Percentiles rank a stretch among this genome's conserved stretches.
These are phyloP conservation scores for Gambelia wislizenii DNA, from an alignment of 2,797 vertebrate species.

Conservation along the genomic window DNA sequence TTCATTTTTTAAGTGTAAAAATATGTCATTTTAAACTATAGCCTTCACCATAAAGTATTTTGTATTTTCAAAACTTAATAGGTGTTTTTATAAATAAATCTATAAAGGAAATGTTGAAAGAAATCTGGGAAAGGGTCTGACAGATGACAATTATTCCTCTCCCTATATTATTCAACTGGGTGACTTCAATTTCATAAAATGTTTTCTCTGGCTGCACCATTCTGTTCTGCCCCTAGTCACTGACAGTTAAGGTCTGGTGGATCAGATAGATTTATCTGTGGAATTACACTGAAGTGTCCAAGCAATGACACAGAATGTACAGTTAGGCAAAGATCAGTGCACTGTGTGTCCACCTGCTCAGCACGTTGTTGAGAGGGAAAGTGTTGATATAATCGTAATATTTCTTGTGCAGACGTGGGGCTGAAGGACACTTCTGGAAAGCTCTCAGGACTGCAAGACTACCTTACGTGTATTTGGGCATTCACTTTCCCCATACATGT, in stretches of 20 bases:
- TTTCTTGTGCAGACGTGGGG: not conserved
- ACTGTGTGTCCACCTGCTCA: not conserved
- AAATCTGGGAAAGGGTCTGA: not conserved
- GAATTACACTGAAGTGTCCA: not conserved
- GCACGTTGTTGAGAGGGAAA: not conserved
- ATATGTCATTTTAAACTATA: not conserved
- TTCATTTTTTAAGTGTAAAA: not conserved
- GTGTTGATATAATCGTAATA: not conserved
- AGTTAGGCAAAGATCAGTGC: not conserved
- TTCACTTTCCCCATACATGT: too few relatives aligned
- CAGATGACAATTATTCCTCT: not conserved
- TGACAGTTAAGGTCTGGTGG: not conserved
- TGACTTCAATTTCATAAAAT: not conserved
- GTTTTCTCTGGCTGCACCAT: not conserved
- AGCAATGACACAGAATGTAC: not conserved
- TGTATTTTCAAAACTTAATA: not conserved
- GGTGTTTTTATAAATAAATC: too few relatives aligned
- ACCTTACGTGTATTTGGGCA: not conserved
- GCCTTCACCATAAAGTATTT: not conserved
- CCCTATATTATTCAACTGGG: not conserved
- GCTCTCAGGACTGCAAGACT: not conserved
- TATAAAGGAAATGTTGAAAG: too few relatives aligned
- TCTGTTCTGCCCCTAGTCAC: not conserved
- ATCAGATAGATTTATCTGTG: not conserved
- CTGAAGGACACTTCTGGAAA: not conserved